Evolutionary conservation across 37 sponge, comb jelly and placozoan genomes (phyloP).

Genomic region (Theonella swinhoei): DNA sequence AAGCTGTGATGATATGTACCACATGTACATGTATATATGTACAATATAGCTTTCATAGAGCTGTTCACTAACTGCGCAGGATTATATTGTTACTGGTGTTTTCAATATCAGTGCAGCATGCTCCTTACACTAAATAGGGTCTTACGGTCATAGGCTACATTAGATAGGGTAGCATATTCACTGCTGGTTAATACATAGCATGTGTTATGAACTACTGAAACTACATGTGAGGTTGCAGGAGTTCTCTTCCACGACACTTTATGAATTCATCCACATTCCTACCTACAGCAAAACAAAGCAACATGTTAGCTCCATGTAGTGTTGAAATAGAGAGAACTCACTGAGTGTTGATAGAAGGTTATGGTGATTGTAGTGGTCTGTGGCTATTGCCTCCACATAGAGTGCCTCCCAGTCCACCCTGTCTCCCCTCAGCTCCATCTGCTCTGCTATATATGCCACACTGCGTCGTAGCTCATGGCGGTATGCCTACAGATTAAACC

Average conservation of each 20-base stretch:
- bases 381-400: not conserved
- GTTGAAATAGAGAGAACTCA: not conserved
- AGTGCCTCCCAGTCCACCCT: slow-evolving; percentile 1
- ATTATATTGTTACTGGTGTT: too few relatives aligned
- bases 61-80: too few relatives aligned
- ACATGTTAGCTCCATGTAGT: not conserved
- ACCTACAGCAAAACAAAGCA: not conserved
- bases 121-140: too few relatives aligned
- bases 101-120: too few relatives aligned
- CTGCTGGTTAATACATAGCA: too few relatives aligned
- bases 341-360: not conserved
- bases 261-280: not conserved
- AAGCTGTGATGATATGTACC: too few relatives aligned
- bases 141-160: too few relatives aligned
- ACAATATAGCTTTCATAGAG: too few relatives aligned
- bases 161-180: too few relatives aligned
- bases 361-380: not conserved
- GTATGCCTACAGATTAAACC: slow-evolving; percentile 1
- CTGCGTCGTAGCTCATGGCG: slow-evolving; percentile 11
- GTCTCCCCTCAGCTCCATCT: slow-evolving; percentile 11
- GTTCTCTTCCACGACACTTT: not conserved
- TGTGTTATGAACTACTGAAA: not conserved
- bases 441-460: not conserved
- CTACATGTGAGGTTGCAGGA: too few relatives aligned
- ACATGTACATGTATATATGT: too few relatives aligned